A percentile compares a stretch with the other conserved stretches of the same genome.
Conservation (phyloP, 1,140 invertebrate genomes). For the Spodoptera frugiperda region DNA sequence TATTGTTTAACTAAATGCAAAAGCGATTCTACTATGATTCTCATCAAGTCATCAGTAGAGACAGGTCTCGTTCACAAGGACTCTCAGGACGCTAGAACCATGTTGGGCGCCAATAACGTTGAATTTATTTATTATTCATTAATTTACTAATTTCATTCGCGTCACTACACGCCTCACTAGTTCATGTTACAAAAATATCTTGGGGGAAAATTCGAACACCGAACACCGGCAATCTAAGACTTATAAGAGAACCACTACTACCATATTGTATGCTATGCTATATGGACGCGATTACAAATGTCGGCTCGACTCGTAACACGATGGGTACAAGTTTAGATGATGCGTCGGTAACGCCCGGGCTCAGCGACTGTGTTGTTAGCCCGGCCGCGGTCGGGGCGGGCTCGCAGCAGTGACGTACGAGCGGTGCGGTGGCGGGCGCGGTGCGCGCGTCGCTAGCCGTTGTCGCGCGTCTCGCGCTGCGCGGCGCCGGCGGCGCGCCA, state of each 20-base stretch:
- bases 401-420: constrained; percentile 26
- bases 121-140: background rate
- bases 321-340: constrained; percentile 4
- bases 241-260: constrained; percentile 29
- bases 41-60: background rate
- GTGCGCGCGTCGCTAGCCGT: constrained; percentile 55
- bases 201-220: constrained; percentile 34
- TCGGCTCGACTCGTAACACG: constrained; percentile 23
- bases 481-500: constrained; percentile 72
- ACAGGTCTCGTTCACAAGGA: constrained; percentile 24
- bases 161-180: constrained; percentile 23
- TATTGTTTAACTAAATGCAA: constrained; percentile 27
- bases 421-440: constrained; percentile 1
- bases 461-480: constrained; percentile 48
- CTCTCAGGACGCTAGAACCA: constrained; percentile 2
- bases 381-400: constrained; percentile 2
- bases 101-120: constrained; percentile 45
- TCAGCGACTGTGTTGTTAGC: constrained; percentile 11
- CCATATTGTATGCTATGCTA: constrained; percentile 28
- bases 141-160: constrained; percentile 16
- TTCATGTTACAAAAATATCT: constrained; percentile 45
- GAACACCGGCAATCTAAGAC: constrained; percentile 44
- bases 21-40: constrained; percentile 30
- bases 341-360: constrained; percentile 4
- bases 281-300: constrained; percentile 36